These are phyloP conservation scores for Alcedo quadribrachys DNA, from an alignment of 2,797 vertebrate species.

Conservation along the genomic window DNA sequence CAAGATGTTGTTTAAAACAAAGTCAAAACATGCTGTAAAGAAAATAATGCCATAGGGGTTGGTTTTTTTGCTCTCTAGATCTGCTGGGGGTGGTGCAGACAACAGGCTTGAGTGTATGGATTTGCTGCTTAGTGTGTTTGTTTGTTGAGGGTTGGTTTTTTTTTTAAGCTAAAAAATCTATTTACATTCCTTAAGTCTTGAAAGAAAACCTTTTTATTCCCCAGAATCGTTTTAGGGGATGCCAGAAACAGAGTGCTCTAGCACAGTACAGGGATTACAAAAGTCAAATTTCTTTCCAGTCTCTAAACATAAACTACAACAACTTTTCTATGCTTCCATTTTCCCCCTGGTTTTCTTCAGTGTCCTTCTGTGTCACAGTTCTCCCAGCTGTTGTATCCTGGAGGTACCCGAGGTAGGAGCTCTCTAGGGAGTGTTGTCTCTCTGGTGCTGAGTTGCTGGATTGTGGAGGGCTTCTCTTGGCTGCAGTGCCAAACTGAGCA, in stretches of 20 bases:
- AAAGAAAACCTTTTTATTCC: not conserved
- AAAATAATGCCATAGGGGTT: not conserved
- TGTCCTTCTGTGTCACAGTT: not conserved
- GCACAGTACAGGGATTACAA: not conserved
- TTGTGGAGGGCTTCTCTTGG: not conserved
- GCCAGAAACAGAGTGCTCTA: not conserved
- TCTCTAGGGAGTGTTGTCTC: not conserved
- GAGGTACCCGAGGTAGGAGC: not conserved
- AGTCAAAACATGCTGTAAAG: not conserved
- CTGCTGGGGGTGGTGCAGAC: not conserved
- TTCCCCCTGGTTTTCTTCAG: not conserved
- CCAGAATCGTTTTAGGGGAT: not conserved
- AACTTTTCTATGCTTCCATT: not conserved
- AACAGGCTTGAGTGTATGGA: not conserved
- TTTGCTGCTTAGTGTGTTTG: conserved; percentile 12
- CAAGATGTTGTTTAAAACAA: not conserved
- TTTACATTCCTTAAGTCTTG: conserved; percentile 21
- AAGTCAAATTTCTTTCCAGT: not conserved
- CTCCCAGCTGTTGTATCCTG: not conserved
- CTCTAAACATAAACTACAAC: not conserved
- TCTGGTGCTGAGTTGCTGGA: not conserved
- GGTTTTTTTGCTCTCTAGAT: not conserved
- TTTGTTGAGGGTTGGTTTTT: not conserved
- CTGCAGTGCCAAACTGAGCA: not conserved
- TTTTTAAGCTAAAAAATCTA: conserved; percentile 47